A percentile compares a stretch with the other conserved stretches of the same genome.
These are phyloP conservation scores for Python bivittatus DNA, from an alignment of 2,113 vertebrate genomes.

Conservation along the genomic window DNA sequence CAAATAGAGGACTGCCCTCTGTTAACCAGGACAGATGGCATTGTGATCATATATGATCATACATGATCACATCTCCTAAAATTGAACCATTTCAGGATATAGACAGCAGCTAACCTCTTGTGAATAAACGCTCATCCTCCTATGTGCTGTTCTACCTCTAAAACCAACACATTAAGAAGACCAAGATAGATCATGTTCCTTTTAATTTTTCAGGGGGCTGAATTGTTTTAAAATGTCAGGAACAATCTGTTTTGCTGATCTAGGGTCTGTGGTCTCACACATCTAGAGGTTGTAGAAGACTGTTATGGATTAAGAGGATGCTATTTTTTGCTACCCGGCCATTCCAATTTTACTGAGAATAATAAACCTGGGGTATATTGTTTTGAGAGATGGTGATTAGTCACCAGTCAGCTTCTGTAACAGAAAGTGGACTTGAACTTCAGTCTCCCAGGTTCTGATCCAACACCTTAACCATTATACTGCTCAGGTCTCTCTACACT, in stretches of 20 bases:
- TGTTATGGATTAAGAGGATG: not conserved
- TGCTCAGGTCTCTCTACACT: not conserved
- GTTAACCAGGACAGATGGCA: not conserved
- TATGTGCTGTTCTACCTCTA: not conserved
- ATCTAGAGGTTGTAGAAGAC: not conserved
- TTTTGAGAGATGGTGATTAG: not conserved
- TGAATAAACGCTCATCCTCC: not conserved
- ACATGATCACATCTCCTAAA: not conserved
- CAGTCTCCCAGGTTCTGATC: not conserved
- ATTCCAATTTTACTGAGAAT: not conserved
- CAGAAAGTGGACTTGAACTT: not conserved
- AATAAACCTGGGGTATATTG: not conserved
- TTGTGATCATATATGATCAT: not conserved
- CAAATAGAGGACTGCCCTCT: not conserved
- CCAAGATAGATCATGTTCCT: not conserved
- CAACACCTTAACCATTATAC: not conserved
- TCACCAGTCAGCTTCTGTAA: not conserved
- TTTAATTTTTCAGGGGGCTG: not conserved
- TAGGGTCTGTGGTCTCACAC: not conserved
- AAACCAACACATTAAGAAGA: not conserved
- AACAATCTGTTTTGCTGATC: not conserved
- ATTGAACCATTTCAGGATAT: not conserved
- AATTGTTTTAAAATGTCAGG: not conserved
- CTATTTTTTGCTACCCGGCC: not conserved
- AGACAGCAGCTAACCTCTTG: not conserved